These are phyloP conservation scores for Lottia scabra DNA, from an alignment of 2,888 invertebrate species.

Conservation along the genomic window DNA sequence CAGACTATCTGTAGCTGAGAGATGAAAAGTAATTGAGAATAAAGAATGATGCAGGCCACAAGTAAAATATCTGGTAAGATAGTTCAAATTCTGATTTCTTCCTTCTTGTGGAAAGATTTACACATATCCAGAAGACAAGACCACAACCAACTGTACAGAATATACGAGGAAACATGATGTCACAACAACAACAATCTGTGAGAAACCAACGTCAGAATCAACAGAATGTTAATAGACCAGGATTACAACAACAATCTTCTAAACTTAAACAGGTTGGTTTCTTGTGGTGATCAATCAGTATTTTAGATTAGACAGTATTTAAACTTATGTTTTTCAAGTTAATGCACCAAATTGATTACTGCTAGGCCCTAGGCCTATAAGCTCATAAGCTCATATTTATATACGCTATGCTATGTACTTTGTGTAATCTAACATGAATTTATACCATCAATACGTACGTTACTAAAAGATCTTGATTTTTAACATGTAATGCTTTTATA, in stretches of 20 bases:
- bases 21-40: not conserved
- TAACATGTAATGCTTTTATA: no score
- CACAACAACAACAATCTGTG: slow-evolving; percentile 55
- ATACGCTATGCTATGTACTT: no score
- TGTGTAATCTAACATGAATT: no score
- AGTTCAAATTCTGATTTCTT: not conserved
- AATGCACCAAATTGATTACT: no score
- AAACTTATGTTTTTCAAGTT: no score
- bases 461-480: no score
- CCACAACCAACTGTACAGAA: slow-evolving; percentile 46
- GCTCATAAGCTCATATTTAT: no score
- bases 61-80: not conserved
- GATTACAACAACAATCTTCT: slow-evolving; percentile 28
- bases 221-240: slow-evolving; percentile 72
- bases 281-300: no score
- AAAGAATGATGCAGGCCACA: slow-evolving; percentile 10
- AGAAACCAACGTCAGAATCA: slow-evolving; percentile 71
- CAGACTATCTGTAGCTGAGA: not conserved
- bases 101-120: slow-evolving; percentile 50
- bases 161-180: slow-evolving; percentile 57
- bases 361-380: no score
- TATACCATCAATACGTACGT: no score
- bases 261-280: not conserved
- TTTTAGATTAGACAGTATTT: no score
- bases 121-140: slow-evolving; percentile 52